Conservation (phyloP, 92 coral and sea anemone genomes). For the Isaurus tuberculatus region DNA sequence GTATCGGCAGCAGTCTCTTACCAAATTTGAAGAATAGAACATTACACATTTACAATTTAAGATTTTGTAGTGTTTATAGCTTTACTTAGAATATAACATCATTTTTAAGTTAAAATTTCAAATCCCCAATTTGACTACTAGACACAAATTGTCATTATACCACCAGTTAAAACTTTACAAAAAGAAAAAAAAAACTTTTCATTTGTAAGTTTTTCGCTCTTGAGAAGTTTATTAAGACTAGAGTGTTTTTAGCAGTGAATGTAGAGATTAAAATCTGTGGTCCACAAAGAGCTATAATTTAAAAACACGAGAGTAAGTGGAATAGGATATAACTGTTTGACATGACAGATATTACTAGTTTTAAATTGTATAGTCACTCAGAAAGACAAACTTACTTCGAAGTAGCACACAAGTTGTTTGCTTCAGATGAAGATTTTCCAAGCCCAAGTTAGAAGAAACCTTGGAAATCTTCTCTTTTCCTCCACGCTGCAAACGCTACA, state of each 20-base stretch:
- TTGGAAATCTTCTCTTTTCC: background rate
- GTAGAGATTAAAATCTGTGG: constrained; percentile 15
- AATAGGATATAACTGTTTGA: background rate
- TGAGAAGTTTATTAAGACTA: background rate
- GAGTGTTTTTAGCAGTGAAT: background rate
- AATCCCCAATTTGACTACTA: background rate
- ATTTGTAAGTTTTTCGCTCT: background rate
- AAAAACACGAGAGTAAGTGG: background rate
- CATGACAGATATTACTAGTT: constrained; percentile 30
- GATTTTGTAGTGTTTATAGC: background rate
- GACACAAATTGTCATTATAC: background rate
- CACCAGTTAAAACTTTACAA: background rate
- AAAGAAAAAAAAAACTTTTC: background rate
- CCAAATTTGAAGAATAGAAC: no score
- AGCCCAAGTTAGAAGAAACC: background rate
- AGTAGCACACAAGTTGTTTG: constrained; percentile 34
- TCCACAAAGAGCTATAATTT: background rate
- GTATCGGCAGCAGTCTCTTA: no score
- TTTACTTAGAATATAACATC: background rate
- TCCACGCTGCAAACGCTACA: background rate
- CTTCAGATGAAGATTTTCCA: constrained; percentile 35
- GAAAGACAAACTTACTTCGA: constrained; percentile 28
- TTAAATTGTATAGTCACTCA: constrained; percentile 26
- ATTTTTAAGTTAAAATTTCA: background rate
- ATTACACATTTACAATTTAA: background rate